Evolutionary conservation across 2,888 invertebrate species (phyloP), one percentile per base, ranked within the genome.

Genomic region (Sesamia inferens): DNA sequence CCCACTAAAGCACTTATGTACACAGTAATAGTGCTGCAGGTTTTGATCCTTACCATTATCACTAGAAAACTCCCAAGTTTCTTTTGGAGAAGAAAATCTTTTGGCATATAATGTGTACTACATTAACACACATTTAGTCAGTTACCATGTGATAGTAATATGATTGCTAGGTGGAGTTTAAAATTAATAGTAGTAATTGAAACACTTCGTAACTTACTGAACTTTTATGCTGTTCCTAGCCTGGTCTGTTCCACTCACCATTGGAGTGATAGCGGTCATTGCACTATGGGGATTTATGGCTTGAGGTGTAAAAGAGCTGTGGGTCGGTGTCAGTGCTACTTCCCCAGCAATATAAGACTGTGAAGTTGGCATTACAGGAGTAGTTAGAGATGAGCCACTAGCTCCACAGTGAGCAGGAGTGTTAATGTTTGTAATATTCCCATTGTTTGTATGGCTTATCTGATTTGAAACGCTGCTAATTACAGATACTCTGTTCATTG

Each of bases 141-240:
- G 59, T n/a, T 39, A 39, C 13, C 42, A 24, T 24, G 44, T 10
- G 19, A 44, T 44, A 19, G 5, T 19, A 55, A 67, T 44, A 57
- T 67, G n/a, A 42, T 62, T 42, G 39, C n/a, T 42, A 5, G 10
- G 31, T 19, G 10, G 2, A 8, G 19, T 58, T 31, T 58, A 19
- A 58, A 58, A 71, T 39, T 22, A 2, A 16, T 19, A n/a, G 11
- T n/a, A 42, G 22, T 16, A 24, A 58, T 57, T 68, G 5, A 22
- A 64, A 61, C 8, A 79, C 6, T 19, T 19, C 54, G 48, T 58
- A 72, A 90, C 97, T 95, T 91, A 97, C 97, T 97, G 97, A 76
- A 97, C 89, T 92, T 97, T 97, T 22, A 97, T 96, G 84, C 97
- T 97, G 83, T 96, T 97, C 81, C 96, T 96, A 5, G 97, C 97